These are phyloP conservation scores for Athene noctua DNA, from an alignment of 2,113 vertebrate species.

Conservation along the genomic window DNA sequence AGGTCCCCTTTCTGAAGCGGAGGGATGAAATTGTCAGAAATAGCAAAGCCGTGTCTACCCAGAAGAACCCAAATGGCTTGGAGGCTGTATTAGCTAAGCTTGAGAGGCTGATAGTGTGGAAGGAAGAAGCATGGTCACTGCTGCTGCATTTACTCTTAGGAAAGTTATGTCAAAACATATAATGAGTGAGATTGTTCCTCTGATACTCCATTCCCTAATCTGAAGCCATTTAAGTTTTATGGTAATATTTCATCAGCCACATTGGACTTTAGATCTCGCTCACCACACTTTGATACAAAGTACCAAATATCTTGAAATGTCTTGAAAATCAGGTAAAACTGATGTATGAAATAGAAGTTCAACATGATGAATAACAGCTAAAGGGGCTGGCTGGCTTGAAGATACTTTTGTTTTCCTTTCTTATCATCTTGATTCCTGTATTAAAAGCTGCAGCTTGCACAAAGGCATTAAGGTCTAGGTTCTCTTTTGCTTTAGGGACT, in stretches of 20 bases:
- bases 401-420: background rate
- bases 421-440: background rate
- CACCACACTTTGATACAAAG: background rate
- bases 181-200: background rate
- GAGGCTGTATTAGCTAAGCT: background rate
- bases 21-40: background rate
- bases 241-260: background rate
- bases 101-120: background rate
- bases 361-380: background rate
- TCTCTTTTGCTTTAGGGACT: background rate
- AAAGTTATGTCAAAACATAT: background rate
- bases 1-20: background rate
- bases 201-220: background rate
- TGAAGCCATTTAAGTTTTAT: background rate
- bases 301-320: background rate
- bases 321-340: background rate
- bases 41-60: background rate
- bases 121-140: background rate
- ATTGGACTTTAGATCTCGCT: background rate
- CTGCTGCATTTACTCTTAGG: background rate
- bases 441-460: background rate
- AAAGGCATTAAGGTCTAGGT: background rate
- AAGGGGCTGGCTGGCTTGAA: background rate
- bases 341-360: background rate
- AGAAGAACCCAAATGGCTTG: background rate